Conservation (phyloP, 2,113 vertebrate genomes). For the Dasyprocta punctata region DNA sequence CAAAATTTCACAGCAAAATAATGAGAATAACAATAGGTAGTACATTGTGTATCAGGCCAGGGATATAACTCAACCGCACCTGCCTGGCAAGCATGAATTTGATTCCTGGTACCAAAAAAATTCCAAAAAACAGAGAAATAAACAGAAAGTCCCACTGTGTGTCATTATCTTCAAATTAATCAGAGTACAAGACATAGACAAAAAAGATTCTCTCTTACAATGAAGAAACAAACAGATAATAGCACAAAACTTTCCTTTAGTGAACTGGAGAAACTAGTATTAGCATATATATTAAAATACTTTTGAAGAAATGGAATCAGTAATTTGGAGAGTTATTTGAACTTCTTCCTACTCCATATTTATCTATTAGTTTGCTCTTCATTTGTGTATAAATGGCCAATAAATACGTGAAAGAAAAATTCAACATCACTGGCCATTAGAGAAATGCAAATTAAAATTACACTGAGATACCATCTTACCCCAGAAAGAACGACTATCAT, state of each 20-base stretch:
- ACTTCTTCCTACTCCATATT: not conserved
- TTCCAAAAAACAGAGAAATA: too few relatives aligned
- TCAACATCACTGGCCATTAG: not conserved
- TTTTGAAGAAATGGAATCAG: not conserved
- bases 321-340: not conserved
- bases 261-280: not conserved
- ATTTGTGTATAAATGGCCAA: not conserved
- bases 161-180: not conserved
- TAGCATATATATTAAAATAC: not conserved
- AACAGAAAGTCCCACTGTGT: not conserved
- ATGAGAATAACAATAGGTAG: not conserved
- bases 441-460: not conserved
- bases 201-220: not conserved
- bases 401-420: not conserved
- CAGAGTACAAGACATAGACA: not conserved
- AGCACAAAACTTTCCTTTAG: not conserved
- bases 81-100: too few relatives aligned
- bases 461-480: not conserved
- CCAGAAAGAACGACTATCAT: not conserved
- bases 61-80: too few relatives aligned
- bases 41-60: not conserved
- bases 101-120: too few relatives aligned
- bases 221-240: not conserved
- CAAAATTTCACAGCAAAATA: not conserved
- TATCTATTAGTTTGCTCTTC: not conserved